Base-by-base conservation (phyloP, 2,113 vertebrate species). In the Petaurus breviceps region DNA sequence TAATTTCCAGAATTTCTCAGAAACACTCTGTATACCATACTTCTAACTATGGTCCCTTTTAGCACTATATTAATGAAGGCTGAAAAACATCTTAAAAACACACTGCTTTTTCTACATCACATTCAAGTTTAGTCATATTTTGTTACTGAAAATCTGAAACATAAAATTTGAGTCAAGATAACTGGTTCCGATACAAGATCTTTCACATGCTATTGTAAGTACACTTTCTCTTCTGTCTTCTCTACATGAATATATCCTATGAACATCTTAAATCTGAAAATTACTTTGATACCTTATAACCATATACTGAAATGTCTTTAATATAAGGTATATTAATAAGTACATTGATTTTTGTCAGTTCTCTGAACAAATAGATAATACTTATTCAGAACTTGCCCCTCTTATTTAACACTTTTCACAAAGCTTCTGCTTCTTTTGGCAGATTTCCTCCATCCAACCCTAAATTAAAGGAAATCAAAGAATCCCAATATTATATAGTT, bases 21-120 rank as follows among this genome's bases (percentile, higher is more conserved):
- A 94, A 95, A 84, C 52, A 93, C 55, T 49, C n/a, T 91, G n/a
- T 95, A 95, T 90, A 92, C 92, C 55, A 93, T 89, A 94, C 53
- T 96, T 95, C 16, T 93, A 43, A 89, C 50, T 47, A 61, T 22
- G 14, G 68, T 77, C 37, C 37, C 14, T n/a, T 77, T 19, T n/a
- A 77, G 37, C 37, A 77, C 37, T 77, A 16, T 2, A 77, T 19
- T 37, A 77, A 77, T n/a, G 5, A 93, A 92, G 2, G 12, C 49
- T 53, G 51, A 92, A 95, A 91, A 0, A 19, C 55, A 95, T 77
- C 55, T 94, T 96, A 47, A 84, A 96, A 96, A 94, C 50, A 95
- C 47, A 46, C 1, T 94, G 24, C 0, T 19, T 94, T 49, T 89
- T 91, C 24, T 49, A 51, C 8, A 93, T 7, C 24, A 95, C 51